Base-by-base conservation (phyloP, 2,888 invertebrate species). In the Gryllus longicercus region DNA sequence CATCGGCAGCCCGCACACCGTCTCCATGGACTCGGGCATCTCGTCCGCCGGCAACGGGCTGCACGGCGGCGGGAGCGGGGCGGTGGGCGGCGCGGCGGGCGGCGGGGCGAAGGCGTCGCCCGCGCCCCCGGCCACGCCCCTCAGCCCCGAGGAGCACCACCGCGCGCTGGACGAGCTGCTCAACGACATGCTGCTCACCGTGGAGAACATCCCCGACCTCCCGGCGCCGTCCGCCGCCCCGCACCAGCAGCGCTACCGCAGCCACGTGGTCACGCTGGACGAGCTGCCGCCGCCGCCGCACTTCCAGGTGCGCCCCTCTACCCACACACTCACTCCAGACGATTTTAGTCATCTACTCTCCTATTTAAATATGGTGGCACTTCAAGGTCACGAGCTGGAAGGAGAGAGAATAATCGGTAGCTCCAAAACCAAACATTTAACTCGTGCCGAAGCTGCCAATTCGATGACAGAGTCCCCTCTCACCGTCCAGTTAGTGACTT, bases 21-120 rank as follows among this genome's bases (percentile, higher is more conserved):
- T 95, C 87, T 96, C 95, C 88, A 94, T 95, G 93, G 96, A 96
- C 90, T 95, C 95, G 85, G 96, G 96, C 85, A 96, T 96, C 85
- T 95, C 95, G 85, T 94, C 94, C 82, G 86, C 87, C 82, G 85
- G 85, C 76, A 92, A 92, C 88, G 92, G 92, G 85, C 88, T 90
- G 76, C 25, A 23, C 38, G 25, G 21, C 10, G 76, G 76, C 23
- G 76, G 76, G 8, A 11, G 18, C 76, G 18, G 25, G 10, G 25
- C 87, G 83, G 87, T 87, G 83, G 38, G 38, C 38, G 38, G 38
- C 8, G 74, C 74, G 10, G 21, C 74, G 2, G 76, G 76, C 23
- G 76, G 21, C 18, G n/a, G n/a, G 18, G n/a, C 77, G 11, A 50
- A 87, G 83, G 87, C 87, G 83, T 87, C 84, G 80, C 82, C 80